Percentiles rank a stretch among this genome's conserved stretches.
These are phyloP conservation scores for Eidolon dupreanum DNA, from an alignment of 2,797 vertebrate genomes.

Conservation along the genomic window DNA sequence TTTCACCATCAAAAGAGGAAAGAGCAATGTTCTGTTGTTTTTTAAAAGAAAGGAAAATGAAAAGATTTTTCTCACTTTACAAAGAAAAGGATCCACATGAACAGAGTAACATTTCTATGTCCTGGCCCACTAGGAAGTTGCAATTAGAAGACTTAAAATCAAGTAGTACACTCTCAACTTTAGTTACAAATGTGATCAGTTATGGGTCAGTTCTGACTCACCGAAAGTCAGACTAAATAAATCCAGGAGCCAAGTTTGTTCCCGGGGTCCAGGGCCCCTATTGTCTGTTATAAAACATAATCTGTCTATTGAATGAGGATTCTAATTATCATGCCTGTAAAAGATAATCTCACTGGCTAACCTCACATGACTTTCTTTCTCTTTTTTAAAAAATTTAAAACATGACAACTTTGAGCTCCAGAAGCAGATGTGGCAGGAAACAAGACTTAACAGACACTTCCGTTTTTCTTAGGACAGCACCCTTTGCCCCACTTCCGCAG, in stretches of 20 bases:
- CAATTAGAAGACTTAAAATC: background rate
- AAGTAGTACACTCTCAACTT: background rate
- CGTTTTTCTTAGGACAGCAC: constrained; percentile 56
- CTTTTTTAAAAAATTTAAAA: background rate
- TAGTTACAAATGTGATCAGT: background rate
- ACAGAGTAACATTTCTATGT: background rate
- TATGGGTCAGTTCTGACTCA: background rate
- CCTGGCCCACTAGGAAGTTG: background rate
- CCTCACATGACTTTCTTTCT: background rate
- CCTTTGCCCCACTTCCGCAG: constrained; percentile 17
- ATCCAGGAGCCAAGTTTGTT: background rate
- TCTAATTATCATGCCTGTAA: background rate
- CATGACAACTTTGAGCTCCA: constrained; percentile 11
- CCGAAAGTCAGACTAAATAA: background rate
- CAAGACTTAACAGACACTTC: constrained; percentile 58
- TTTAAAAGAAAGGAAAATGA: background rate
- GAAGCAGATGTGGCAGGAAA: constrained; percentile 61
- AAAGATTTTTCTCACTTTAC: background rate
- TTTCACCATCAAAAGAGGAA: constrained; percentile 6
- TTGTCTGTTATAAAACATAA: background rate
- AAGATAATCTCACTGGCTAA: background rate
- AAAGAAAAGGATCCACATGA: background rate
- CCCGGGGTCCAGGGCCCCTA: background rate
- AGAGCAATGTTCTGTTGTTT: background rate
- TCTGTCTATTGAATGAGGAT: background rate